Evolutionary conservation across 1,140 invertebrate species (phyloP), one percentile per base, ranked within the genome.

Genomic region (Lordiphosa clarofinis): DNA sequence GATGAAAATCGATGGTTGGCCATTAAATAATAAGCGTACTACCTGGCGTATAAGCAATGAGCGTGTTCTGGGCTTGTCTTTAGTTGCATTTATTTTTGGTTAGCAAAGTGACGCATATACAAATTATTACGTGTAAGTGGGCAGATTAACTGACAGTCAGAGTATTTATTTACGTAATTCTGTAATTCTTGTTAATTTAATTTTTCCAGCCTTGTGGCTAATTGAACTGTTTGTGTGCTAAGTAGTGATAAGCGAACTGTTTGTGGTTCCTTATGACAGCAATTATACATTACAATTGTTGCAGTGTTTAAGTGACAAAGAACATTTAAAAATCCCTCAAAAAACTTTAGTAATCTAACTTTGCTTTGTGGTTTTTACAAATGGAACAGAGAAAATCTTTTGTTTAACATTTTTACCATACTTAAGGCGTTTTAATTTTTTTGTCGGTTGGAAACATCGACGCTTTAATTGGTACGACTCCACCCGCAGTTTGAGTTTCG

Each of bases 11-110:
- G 56, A 84, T 84, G 64, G 36, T 35, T 38, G 15, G 38, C 40
- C 40, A 71, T 53, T 47, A 72, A 71, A 63, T 67, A 59, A 67
- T 67, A 49, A 63, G 24, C 61, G 37, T 33, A 52, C 68, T 44
- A 76, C 76, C 69, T 24, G 63, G 62, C 76, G 75, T 68, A 76
- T 81, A 72, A 82, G 75, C 72, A 72, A 64, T 76, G 67, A 21
- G 4, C 21, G 21, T 21, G 21, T 21, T 15, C 15, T 15, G 15
- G 15, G 15, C 3, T 15, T 3, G 15, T 15, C 15, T 21, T 21
- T 21, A 21, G 21, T 21, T 21, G 36, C 19, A 38, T 55, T 12
- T 33, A 8, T 31, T 33, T 43, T 56, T 39, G 24, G 4, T n/a
- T 36, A 38, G 62, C 39, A 28, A 28, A 28, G 24, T 78, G 71